phyloP scores from a whole-genome alignment of 2,888 invertebrate genomes.

The Zelleria hepariella region DNA sequence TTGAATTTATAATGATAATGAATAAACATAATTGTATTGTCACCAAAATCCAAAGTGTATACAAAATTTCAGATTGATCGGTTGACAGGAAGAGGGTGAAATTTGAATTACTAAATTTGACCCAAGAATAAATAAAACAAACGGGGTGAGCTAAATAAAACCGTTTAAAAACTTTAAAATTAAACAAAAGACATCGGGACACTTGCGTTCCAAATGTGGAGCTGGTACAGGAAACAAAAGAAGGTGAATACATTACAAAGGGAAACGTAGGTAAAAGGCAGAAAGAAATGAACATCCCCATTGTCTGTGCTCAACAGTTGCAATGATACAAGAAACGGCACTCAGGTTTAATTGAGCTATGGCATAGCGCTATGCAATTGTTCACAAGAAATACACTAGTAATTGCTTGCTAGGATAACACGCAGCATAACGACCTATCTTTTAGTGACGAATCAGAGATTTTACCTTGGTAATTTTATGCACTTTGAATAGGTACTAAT shows the following conservation, averaged over 20 bases:
- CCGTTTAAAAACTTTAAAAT: neutral
- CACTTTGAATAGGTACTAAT: no score
- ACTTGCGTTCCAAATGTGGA: neutral
- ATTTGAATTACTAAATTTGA: no score
- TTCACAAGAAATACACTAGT: constrained; percentile 23
- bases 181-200: neutral
- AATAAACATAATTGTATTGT: no score
- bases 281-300: constrained; percentile 39
- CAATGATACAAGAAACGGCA: constrained; percentile 22
- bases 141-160: no score
- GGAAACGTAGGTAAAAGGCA: constrained; percentile 35
- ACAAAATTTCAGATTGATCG: no score
- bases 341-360: constrained; percentile 28
- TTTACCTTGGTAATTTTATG: no score
- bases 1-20: no score
- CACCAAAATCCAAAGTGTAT: no score
- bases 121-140: no score
- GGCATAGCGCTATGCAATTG: no score
- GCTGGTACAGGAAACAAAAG: neutral
- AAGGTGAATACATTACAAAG: constrained; percentile 11
- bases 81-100: no score
- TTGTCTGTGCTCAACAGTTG: constrained; percentile 26
- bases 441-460: neutral
- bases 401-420: constrained; percentile 6
- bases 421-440: neutral